A percentile compares a stretch with the other conserved stretches of the same genome.
Evolutionary conservation across 2,888 invertebrate genomes (phyloP).

Genomic region (Rotaria magnacalcarata): DNA sequence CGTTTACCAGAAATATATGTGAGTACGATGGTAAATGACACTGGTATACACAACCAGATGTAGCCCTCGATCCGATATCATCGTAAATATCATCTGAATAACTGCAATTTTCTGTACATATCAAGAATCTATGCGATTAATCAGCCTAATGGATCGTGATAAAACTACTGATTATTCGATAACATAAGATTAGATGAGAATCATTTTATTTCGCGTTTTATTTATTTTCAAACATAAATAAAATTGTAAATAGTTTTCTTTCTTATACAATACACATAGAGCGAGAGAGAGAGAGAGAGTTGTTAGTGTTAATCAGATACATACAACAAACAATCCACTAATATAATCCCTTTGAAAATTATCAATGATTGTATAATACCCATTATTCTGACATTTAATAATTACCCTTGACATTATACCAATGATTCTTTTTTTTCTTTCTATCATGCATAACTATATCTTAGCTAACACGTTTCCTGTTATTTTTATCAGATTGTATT

Average conservation of each 20-base stretch:
- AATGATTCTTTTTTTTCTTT: background rate
- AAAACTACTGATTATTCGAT: too few relatives aligned
- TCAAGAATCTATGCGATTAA: too few relatives aligned
- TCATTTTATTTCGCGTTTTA: too few relatives aligned
- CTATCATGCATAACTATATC: background rate
- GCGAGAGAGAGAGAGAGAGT: background rate
- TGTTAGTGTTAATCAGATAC: background rate
- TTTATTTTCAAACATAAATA: too few relatives aligned
- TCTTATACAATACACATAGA: background rate
- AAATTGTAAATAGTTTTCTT: background rate
- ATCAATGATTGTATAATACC: background rate
- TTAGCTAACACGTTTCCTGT: background rate
- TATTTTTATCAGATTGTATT: background rate
- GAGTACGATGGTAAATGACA: too few relatives aligned
- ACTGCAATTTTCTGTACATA: too few relatives aligned
- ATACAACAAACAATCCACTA: background rate
- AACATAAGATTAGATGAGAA: too few relatives aligned
- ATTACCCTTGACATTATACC: constrained; percentile 7
- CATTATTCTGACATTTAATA: background rate
- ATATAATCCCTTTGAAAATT: background rate
- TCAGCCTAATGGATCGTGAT: too few relatives aligned
- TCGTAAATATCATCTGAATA: too few relatives aligned
- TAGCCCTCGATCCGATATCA: too few relatives aligned
- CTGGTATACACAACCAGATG: too few relatives aligned
- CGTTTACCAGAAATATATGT: too few relatives aligned